These are phyloP conservation scores for Lithobates pipiens DNA, from an alignment of 2,797 vertebrate species.

Conservation along the genomic window DNA sequence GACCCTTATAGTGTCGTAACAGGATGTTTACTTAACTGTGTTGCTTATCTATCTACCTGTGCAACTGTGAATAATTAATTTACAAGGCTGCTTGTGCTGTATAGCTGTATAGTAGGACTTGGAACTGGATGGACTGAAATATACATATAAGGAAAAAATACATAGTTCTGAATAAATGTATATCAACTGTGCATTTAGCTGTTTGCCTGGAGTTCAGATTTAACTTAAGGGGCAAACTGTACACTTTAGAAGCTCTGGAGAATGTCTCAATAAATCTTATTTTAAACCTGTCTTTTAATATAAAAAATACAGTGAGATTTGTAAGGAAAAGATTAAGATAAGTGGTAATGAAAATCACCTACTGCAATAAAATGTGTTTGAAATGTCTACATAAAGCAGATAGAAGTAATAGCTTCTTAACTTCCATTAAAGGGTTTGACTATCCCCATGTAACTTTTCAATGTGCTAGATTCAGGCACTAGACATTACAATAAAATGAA, in stretches of 20 bases:
- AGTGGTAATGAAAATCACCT: constrained; percentile 22
- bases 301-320: constrained; percentile 37
- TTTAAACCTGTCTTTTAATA: constrained; percentile 7
- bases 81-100: too few species aligned
- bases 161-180: too few species aligned
- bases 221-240: neutral
- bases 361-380: constrained; percentile 43
- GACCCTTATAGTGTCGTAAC: too few species aligned
- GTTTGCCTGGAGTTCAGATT: neutral
- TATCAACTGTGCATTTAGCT: neutral
- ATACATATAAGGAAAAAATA: too few species aligned
- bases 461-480: constrained; percentile 34
- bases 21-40: too few species aligned
- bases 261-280: constrained; percentile 18
- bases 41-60: too few species aligned
- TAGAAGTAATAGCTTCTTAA: constrained; percentile 58
- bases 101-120: too few species aligned
- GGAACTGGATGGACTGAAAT: too few species aligned
- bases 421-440: constrained; percentile 57
- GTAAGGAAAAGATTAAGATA: constrained; percentile 45
- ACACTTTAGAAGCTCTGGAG: neutral
- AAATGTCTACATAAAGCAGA: constrained; percentile 43
- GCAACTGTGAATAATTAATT: too few species aligned
- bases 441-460: constrained; percentile 58
- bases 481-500: constrained; percentile 59